These are phyloP conservation scores for Lasioglossum malachurum DNA, from an alignment of 2,888 invertebrate species.

Conservation along the genomic window DNA sequence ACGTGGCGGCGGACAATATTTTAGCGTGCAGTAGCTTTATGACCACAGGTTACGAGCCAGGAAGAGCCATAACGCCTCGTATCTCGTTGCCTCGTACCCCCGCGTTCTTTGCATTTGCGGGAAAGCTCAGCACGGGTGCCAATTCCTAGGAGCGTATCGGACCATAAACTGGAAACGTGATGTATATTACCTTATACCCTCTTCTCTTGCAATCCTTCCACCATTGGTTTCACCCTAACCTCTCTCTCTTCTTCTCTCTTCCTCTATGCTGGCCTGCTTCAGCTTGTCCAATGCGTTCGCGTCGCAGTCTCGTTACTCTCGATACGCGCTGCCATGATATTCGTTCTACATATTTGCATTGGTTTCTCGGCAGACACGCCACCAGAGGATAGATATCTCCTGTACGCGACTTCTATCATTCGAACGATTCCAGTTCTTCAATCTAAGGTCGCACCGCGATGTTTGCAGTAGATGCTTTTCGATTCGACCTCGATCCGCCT, in stretches of 20 bases:
- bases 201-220: constrained; percentile 46
- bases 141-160: constrained; percentile 81
- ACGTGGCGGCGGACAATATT: constrained; percentile 80
- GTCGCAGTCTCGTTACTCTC: constrained; percentile 47
- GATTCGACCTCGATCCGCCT: too few relatives aligned
- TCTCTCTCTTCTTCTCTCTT: background rate
- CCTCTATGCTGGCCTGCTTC: background rate
- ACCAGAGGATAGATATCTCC: constrained; percentile 1
- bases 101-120: constrained; percentile 77
- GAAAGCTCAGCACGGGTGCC: constrained; percentile 80
- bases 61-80: constrained; percentile 83
- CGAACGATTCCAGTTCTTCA: constrained; percentile 9
- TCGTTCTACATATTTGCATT: constrained; percentile 44
- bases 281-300: constrained; percentile 39
- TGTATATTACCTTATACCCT: constrained; percentile 72
- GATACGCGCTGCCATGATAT: constrained; percentile 51
- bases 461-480: background rate
- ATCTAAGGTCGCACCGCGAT: background rate
- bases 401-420: constrained; percentile 8
- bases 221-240: constrained; percentile 24
- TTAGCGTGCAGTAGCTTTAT: constrained; percentile 84
- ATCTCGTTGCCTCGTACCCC: constrained; percentile 72
- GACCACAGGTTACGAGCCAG: constrained; percentile 84
- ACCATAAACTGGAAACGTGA: constrained; percentile 81
- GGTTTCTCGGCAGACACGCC: constrained; percentile 9